A percentile compares a stretch with the other conserved stretches of the same genome.
These are phyloP conservation scores for Operophtera brumata DNA, from an alignment of 2,888 invertebrate species.

Conservation along the genomic window DNA sequence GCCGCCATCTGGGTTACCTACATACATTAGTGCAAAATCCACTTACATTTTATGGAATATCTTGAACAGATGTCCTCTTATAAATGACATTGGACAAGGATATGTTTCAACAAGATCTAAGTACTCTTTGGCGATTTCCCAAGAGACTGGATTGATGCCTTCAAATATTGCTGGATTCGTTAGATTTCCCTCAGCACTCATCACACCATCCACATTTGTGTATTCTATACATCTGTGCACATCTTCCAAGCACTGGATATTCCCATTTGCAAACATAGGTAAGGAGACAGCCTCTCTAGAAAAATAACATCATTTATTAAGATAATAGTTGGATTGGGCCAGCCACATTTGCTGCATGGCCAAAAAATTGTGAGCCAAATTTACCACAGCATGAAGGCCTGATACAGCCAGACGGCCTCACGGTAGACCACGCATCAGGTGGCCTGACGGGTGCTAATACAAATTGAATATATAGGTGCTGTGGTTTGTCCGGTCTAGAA, in stretches of 20 bases:
- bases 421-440: too few species aligned
- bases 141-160: conserved; percentile 88
- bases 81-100: conserved; percentile 93
- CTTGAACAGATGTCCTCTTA: conserved; percentile 98
- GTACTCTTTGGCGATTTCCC: conserved; percentile 95
- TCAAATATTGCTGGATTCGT: conserved; percentile 97
- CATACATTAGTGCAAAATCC: background rate
- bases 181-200: conserved; percentile 97
- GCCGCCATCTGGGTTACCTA: background rate
- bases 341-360: too few species aligned
- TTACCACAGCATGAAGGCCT: too few species aligned
- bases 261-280: conserved; percentile 98
- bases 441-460: too few species aligned
- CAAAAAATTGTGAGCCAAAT: too few species aligned
- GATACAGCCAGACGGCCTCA: too few species aligned
- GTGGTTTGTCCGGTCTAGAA: too few species aligned
- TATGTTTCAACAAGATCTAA: conserved; percentile 89
- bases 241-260: conserved; percentile 95
- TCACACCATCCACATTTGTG: conserved; percentile 93
- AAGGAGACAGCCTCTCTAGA: conserved; percentile 90
- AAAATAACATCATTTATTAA: conserved; percentile 30
- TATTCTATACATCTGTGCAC: conserved; percentile 89
- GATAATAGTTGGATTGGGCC: too few species aligned
- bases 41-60: conserved; percentile 95
- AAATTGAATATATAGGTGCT: too few species aligned